Evolutionary conservation across 1,140 invertebrate genomes (phyloP).

Genomic region (Bombyx mandarina): DNA sequence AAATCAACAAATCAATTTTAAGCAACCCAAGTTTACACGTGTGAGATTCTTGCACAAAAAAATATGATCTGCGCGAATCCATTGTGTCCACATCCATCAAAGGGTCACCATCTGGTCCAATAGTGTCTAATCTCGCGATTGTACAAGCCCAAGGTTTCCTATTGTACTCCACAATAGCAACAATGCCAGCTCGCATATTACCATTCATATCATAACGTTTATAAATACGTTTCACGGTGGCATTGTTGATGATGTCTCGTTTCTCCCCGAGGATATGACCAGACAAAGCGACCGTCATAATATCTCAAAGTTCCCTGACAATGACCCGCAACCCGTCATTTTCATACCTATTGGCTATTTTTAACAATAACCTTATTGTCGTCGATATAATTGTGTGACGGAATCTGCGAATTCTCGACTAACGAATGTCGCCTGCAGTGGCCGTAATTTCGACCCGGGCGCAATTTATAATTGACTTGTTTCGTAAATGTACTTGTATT

Average conservation of each 20-base stretch:
- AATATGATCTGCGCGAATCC: too few species aligned
- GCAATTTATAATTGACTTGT: too few species aligned
- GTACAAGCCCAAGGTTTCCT: conserved; percentile 48
- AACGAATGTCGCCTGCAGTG: conserved; percentile 31
- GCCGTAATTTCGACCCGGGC: neutral
- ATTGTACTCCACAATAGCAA: conserved; percentile 28
- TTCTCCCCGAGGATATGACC: conserved; percentile 49
- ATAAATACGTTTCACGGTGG: conserved; percentile 59
- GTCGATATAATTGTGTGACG: conserved; percentile 41
- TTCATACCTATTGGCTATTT: conserved; percentile 66
- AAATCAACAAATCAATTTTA: too few species aligned
- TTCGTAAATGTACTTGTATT: too few species aligned
- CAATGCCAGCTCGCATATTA: conserved; percentile 39
- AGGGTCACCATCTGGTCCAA: conserved; percentile 19
- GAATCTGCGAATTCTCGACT: conserved; percentile 45
- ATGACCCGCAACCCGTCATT: conserved; percentile 62
- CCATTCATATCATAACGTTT: conserved; percentile 65
- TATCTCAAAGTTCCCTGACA: conserved; percentile 39
- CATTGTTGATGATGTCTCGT: conserved; percentile 46
- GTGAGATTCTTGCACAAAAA: too few species aligned
- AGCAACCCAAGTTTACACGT: too few species aligned
- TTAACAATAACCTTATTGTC: conserved; percentile 62
- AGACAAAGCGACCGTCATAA: conserved; percentile 55
- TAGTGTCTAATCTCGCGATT: conserved; percentile 50
- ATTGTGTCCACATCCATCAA: conserved; percentile 9